Conservation (phyloP, 2,113 vertebrate genomes). For the Manacus vitellinus region DNA sequence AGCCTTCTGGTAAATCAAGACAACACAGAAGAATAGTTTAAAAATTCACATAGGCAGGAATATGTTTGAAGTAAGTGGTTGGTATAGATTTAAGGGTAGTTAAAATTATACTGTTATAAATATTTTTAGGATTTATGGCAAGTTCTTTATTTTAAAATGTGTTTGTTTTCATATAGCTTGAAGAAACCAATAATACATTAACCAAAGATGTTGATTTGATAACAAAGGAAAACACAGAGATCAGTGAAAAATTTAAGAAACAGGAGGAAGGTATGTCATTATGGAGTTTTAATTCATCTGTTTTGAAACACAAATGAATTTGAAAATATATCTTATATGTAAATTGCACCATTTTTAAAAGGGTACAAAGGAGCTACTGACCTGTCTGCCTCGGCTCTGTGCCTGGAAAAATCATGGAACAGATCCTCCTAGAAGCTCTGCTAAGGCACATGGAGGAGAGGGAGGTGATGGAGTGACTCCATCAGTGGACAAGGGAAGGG, state of each 20-base stretch:
- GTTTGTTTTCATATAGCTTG: constrained; percentile 82
- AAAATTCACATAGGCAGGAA: not conserved
- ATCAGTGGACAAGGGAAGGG: not conserved
- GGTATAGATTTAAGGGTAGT: not conserved
- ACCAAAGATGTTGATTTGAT: constrained; percentile 93
- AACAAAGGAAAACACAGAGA: constrained; percentile 89
- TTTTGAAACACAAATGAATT: not conserved
- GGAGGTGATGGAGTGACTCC: not conserved
- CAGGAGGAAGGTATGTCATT: constrained; percentile 83
- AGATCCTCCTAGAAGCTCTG: not conserved
- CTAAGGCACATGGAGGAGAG: not conserved
- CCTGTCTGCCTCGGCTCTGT: not conserved
- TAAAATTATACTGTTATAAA: not conserved
- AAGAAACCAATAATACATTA: constrained; percentile 91
- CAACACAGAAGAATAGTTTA: not conserved
- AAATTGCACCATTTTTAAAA: not conserved
- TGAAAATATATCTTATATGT: not conserved
- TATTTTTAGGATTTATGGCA: not conserved
- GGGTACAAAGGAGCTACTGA: not conserved
- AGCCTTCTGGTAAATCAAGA: not conserved
- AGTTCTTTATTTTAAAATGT: not conserved
- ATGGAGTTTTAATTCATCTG: not conserved
- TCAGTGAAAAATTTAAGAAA: constrained; percentile 81
- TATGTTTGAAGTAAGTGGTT: not conserved
- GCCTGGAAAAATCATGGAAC: not conserved